Conservation (phyloP, 1,140 invertebrate genomes). For the Leptinotarsa texana region DNA sequence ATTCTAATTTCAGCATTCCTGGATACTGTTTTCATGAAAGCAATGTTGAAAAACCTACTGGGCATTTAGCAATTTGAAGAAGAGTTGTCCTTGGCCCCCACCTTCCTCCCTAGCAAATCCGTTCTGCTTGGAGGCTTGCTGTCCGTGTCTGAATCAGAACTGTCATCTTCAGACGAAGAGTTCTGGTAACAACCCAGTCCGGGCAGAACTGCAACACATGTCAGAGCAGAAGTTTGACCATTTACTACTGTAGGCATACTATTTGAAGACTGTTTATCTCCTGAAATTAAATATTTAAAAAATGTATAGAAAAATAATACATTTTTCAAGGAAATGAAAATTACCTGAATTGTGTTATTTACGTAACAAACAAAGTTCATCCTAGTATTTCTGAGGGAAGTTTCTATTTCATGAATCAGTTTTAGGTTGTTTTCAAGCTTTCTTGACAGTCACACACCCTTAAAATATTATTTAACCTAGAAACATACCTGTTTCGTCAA, state of each 20-base stretch:
- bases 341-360: no score
- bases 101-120: constrained; percentile 65
- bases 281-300: not conserved
- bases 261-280: not conserved
- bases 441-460: not conserved
- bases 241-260: constrained; percentile 1
- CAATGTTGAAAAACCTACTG: no score
- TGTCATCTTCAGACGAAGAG: constrained; percentile 68
- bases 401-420: constrained; percentile 14
- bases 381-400: no score
- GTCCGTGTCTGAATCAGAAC: constrained; percentile 51
- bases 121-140: constrained; percentile 49
- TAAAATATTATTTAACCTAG: not conserved
- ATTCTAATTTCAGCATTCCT: constrained; percentile 20
- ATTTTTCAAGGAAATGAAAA: no score
- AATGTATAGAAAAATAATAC: no score
- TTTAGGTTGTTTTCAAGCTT: constrained; percentile 38
- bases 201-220: constrained; percentile 76
- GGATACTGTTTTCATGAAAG: constrained; percentile 27
- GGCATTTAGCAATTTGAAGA: no score
- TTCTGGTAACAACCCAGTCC: constrained; percentile 76
- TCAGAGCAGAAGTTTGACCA: constrained; percentile 55
- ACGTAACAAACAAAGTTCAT: no score
- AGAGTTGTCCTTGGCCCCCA: constrained; percentile 53
- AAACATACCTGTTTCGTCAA: not conserved